These are phyloP conservation scores for Triplophysa yarkandensis DNA, from an alignment of 2,797 vertebrate species.

Conservation along the genomic window DNA sequence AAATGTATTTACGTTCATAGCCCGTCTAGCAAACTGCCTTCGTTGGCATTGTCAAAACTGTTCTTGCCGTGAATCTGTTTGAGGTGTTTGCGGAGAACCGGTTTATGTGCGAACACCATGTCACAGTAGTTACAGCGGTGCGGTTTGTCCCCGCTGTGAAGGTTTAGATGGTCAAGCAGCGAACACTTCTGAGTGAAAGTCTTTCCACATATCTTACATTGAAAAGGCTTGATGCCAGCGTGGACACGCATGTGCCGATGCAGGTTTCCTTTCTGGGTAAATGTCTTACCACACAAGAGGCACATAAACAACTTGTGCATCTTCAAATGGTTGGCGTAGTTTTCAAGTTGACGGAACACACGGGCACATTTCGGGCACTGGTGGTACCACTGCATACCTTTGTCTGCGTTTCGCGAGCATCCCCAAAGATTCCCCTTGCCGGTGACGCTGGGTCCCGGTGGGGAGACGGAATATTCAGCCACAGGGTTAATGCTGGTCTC, in stretches of 20 bases:
- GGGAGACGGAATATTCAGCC: constrained; percentile 83
- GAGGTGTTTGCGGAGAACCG: constrained; percentile 94
- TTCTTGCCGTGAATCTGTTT: constrained; percentile 99
- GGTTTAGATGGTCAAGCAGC: constrained; percentile 94
- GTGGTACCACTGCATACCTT: constrained; percentile 98
- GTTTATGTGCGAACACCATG: constrained; percentile 99
- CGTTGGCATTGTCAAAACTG: constrained; percentile 97
- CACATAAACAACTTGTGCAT: constrained; percentile 99
- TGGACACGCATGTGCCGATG: constrained; percentile 98
- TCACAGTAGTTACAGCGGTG: constrained; percentile 99
- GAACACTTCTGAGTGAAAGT: constrained; percentile 99
- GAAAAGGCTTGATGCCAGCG: constrained; percentile 98
- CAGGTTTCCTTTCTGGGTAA: constrained; percentile 98
- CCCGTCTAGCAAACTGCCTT: constrained; percentile 86
- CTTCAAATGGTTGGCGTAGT: constrained; percentile 98
- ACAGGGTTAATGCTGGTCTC: constrained; percentile 79
- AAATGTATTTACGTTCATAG: constrained; percentile 13
- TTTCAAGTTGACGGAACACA: constrained; percentile 96
- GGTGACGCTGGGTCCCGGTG: constrained; percentile 62
- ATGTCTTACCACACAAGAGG: constrained; percentile 95
- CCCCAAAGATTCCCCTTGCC: constrained; percentile 60
- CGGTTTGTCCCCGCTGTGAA: constrained; percentile 98
- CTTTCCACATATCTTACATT: constrained; percentile 98
- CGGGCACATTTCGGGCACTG: constrained; percentile 96
- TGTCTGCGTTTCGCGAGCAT: constrained; percentile 86